Evolutionary conservation across 2,797 vertebrate species (phyloP).

Genomic region (Hemibagrus guttatus): DNA sequence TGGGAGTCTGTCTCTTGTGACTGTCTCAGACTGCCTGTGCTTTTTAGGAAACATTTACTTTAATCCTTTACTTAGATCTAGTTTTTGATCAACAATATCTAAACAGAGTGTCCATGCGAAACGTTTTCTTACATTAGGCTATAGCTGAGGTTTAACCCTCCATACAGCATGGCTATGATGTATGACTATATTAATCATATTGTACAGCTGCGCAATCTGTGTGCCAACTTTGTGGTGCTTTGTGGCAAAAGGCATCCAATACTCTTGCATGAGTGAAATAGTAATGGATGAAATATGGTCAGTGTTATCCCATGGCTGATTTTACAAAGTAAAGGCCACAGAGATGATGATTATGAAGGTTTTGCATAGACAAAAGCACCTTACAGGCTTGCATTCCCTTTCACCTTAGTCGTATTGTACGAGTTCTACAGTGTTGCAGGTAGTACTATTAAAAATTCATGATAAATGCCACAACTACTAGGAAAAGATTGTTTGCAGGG

Average conservation of each 20-base stretch:
- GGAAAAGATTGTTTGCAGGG: background rate
- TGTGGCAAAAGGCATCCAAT: background rate
- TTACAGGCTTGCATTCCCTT: background rate
- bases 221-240: background rate
- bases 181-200: background rate
- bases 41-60: constrained; percentile 23
- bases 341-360: background rate
- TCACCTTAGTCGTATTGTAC: background rate
- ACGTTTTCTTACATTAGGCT: background rate
- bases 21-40: constrained; percentile 16
- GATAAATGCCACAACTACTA: background rate
- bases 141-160: background rate
- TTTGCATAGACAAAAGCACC: background rate
- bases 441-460: too few species aligned
- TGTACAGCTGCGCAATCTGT: background rate
- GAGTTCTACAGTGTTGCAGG: background rate
- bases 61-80: background rate
- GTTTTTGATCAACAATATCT: background rate
- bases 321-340: background rate
- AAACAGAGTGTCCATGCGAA: background rate
- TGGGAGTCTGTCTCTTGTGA: constrained; percentile 40
- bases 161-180: background rate
- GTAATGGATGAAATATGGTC: constrained; percentile 9
- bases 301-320: background rate
- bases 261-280: background rate